Conservation (phyloP, 2,113 vertebrate genomes). For the Nyctereutes procyonoides region DNA sequence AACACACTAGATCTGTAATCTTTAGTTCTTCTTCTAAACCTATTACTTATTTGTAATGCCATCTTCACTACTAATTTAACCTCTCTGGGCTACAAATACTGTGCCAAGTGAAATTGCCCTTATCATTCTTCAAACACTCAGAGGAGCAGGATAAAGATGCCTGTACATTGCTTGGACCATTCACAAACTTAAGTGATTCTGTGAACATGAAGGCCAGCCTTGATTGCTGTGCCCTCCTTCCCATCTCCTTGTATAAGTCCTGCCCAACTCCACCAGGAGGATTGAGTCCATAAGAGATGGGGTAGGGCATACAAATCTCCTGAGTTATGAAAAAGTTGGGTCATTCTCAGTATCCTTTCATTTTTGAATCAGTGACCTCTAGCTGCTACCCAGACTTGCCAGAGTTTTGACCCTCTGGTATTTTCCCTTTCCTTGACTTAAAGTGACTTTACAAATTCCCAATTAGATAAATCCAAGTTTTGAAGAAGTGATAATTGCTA, state of each 20-base stretch:
- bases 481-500: neutral
- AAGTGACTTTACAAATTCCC: neutral
- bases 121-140: slow-evolving; percentile 39
- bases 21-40: slow-evolving; percentile 34
- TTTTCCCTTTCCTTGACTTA: slow-evolving; percentile 41
- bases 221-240: neutral
- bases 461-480: neutral
- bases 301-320: neutral
- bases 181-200: neutral
- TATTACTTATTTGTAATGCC: neutral
- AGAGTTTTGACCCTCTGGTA: neutral
- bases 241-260: neutral
- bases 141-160: neutral
- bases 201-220: neutral
- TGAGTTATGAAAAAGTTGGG: neutral
- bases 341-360: neutral
- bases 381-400: neutral
- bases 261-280: neutral
- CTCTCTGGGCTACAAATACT: slow-evolving; percentile 22
- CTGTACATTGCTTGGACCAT: neutral
- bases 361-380: neutral
- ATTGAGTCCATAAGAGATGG: too few relatives aligned
- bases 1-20: neutral
- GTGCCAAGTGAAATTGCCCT: slow-evolving; percentile 9
- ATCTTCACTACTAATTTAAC: slow-evolving; percentile 10